Evolutionary conservation across 2,888 invertebrate genomes (phyloP).

Genomic region (Apamea crenata): DNA sequence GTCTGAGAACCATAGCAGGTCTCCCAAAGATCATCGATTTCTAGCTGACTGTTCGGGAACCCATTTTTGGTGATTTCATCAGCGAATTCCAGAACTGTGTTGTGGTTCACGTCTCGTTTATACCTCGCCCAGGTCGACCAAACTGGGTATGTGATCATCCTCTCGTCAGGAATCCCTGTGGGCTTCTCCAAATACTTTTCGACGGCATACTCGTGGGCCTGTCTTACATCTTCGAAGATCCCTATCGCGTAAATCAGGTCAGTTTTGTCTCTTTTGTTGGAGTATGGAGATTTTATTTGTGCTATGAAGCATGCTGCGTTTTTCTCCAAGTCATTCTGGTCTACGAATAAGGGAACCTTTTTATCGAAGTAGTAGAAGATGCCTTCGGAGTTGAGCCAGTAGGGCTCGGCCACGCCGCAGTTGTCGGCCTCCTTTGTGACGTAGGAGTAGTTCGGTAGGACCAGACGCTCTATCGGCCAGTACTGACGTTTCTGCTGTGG

Average conservation of each 20-base stretch:
- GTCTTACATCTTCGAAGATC: constrained; percentile 89
- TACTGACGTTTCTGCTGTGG: constrained; percentile 90
- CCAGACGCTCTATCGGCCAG: constrained; percentile 91
- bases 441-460: constrained; percentile 89
- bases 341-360: constrained; percentile 92
- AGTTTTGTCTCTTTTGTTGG: constrained; percentile 80
- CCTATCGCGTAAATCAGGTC: constrained; percentile 91
- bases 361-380: constrained; percentile 91
- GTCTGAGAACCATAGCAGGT: constrained; percentile 91
- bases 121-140: constrained; percentile 93
- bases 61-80: constrained; percentile 86
- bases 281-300: constrained; percentile 86
- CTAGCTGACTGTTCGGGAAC: constrained; percentile 89
- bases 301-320: constrained; percentile 89
- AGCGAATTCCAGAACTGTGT: constrained; percentile 86
- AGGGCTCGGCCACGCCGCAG: constrained; percentile 91
- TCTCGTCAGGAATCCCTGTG: constrained; percentile 88
- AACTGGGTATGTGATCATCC: constrained; percentile 91
- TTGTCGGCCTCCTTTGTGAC: constrained; percentile 90
- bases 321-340: constrained; percentile 89
- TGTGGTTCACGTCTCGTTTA: constrained; percentile 88
- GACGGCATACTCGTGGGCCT: constrained; percentile 91
- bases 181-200: constrained; percentile 91
- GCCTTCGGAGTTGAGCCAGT: constrained; percentile 93
- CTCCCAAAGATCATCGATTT: constrained; percentile 93